A percentile compares a stretch with the other conserved stretches of the same genome.
phyloP scores from a whole-genome alignment of 2,113 vertebrate genomes.

The Dicerorhinus sumatrensis region DNA sequence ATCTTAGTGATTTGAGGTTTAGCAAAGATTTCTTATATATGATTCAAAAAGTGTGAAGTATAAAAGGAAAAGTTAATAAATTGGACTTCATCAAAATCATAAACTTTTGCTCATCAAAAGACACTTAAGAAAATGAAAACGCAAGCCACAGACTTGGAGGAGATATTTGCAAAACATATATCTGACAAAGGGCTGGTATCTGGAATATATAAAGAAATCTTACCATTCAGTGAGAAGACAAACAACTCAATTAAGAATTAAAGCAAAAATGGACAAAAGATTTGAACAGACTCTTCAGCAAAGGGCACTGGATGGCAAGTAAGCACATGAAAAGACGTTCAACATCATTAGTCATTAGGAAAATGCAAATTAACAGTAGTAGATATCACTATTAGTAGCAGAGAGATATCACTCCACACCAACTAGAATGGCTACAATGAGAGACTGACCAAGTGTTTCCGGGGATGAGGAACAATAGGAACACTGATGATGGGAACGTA shows the following conservation, averaged over 20 bases:
- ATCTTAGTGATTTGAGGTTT: not conserved
- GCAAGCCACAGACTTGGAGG: not conserved
- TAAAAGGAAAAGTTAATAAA: not conserved
- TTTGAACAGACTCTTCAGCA: not conserved
- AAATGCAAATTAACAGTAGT: not conserved
- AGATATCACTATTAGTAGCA: not conserved
- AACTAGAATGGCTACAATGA: accelerated
- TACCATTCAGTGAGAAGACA: not conserved
- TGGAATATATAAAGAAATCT: not conserved
- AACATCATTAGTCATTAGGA: not conserved
- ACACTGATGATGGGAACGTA: accelerated
- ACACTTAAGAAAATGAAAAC: not conserved
- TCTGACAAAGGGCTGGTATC: not conserved
- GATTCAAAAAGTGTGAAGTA: not conserved
- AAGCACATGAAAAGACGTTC: not conserved
- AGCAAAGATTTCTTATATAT: not conserved
- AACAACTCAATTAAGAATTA: not conserved
- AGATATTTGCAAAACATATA: not conserved
- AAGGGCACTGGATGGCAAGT: not conserved
- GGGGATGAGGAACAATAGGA: not conserved
- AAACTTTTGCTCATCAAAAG: not conserved
- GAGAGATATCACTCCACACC: not conserved
- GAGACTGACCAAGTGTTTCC: not conserved
- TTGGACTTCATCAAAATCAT: not conserved
- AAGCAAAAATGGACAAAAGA: not conserved